Evolutionary conservation across 2,113 vertebrate genomes (phyloP), one percentile per base, ranked within the genome.

Genomic region (Datnioides undecimradiatus): DNA sequence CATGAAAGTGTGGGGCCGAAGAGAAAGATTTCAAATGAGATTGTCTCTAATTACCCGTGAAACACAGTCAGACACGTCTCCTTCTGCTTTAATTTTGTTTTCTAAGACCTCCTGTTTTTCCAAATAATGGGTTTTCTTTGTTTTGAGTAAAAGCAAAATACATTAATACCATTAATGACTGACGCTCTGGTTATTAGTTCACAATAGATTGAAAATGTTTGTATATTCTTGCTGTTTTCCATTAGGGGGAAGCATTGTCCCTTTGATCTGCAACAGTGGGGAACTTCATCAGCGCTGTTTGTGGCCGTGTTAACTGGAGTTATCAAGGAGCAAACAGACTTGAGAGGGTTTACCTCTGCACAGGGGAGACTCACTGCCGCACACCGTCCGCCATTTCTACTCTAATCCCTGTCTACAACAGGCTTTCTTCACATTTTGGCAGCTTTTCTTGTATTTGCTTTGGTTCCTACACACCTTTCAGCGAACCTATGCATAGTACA

Each of bases 221-320:
- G 6, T 19, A 34, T 38, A 48, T 14, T 76, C 5, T 29, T 43
- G 49, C 57, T 33, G 19, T 81, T 63, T 83, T 48, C 73, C 70
- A 73, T 60, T 21, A 75, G 72, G 13, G 55, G 73, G 80, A 41
- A 68, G 51, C 80, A 60, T 43, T 33, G 46, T 73, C 58, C 46
- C 46, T 51, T 72, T 51, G 19, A 29, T 83, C 7, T 57, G 29
- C 34, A 46, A 31, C 48, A 68, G 49, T 31, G 4, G 33, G 57
- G 21, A 62, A 57, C 62, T 43, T 79, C 66, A 64, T 84, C 73
- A 76, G n/a, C n/a, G n/a, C 29, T 78, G 67, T 52, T 23, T 64
- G 70, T 64, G 25, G 48, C 66, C 68, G 19, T 19, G 34, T 62
- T 58, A 12, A 23, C 25, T 41, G 38, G 9, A n/a, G 58, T 29